These are phyloP conservation scores for Agrenia bidenticulata DNA, from an alignment of 2,888 invertebrate genomes.

Conservation along the genomic window DNA sequence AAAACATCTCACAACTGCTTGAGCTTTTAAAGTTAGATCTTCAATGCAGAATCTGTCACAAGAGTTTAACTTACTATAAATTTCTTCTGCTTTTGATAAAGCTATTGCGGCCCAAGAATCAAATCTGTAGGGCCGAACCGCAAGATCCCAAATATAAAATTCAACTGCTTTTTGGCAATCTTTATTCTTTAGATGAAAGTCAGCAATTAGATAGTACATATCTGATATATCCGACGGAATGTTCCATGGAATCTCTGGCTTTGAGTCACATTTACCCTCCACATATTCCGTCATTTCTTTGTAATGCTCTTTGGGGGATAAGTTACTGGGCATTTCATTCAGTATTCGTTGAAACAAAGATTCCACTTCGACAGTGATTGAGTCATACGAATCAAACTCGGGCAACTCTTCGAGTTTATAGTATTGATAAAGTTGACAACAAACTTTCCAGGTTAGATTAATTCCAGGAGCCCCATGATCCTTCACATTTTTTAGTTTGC, in stretches of 20 bases:
- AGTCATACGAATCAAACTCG: constrained; percentile 70
- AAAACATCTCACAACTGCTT: constrained; percentile 76
- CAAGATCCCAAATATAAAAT: constrained; percentile 80
- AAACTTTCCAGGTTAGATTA: constrained; percentile 55
- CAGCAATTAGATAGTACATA: constrained; percentile 86
- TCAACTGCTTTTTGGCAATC: constrained; percentile 72
- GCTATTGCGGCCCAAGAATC: constrained; percentile 94
- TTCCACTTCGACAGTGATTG: constrained; percentile 81
- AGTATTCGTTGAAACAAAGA: constrained; percentile 71
- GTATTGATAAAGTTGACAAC: constrained; percentile 65
- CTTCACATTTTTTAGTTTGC: constrained; percentile 57
- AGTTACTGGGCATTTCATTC: constrained; percentile 67
- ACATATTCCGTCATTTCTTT: constrained; percentile 31
- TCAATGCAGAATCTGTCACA: constrained; percentile 53
- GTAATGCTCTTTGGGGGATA: constrained; percentile 62
- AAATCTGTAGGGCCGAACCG: constrained; percentile 72
- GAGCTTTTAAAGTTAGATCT: constrained; percentile 62
- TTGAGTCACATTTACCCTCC: constrained; percentile 8
- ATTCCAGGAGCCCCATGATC: constrained; percentile 44
- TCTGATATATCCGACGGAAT: constrained; percentile 60
- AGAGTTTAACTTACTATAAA: constrained; percentile 78
- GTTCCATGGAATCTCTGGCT: constrained; percentile 1
- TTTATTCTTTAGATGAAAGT: constrained; percentile 87
- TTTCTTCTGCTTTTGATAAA: constrained; percentile 71
- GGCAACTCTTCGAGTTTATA: constrained; percentile 77